phyloP scores from a whole-genome alignment of 1,140 invertebrate species.

The Bombus fervidus region DNA sequence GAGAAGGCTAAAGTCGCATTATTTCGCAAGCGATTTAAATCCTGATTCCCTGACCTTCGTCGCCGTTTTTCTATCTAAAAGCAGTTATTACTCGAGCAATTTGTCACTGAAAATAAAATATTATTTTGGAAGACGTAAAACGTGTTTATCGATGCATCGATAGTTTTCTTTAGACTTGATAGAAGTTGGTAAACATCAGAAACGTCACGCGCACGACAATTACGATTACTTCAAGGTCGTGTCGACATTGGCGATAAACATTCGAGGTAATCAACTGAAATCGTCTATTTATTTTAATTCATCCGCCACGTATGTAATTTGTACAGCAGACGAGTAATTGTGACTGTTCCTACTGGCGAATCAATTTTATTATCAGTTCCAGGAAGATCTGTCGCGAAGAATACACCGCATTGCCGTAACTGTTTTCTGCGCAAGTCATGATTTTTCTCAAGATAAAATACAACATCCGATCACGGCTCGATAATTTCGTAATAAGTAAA shows the following conservation, averaged over 20 bases:
- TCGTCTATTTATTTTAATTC: no score
- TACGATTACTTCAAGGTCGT: neutral
- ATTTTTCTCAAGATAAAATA: neutral
- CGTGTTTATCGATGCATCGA: neutral
- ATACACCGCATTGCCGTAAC: neutral
- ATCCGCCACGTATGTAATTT: neutral
- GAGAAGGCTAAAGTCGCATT: slow-evolving; percentile 21
- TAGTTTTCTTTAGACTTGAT: neutral
- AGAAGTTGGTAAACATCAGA: neutral
- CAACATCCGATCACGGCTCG: neutral
- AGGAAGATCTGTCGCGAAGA: neutral
- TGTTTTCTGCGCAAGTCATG: neutral
- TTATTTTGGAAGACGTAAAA: neutral
- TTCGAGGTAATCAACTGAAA: neutral
- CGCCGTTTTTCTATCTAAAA: neutral
- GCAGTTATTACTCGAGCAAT: neutral
- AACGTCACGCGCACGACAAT: neutral
- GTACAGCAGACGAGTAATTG: neutral
- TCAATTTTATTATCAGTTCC: neutral
- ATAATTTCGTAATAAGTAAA: neutral
- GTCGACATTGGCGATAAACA: neutral
- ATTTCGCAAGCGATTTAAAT: slow-evolving; percentile 36
- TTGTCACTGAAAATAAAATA: neutral
- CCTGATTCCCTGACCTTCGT: slow-evolving; percentile 14
- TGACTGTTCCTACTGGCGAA: no score